Conservation (phyloP, 2,797 vertebrate species). For the Platalea minor region DNA sequence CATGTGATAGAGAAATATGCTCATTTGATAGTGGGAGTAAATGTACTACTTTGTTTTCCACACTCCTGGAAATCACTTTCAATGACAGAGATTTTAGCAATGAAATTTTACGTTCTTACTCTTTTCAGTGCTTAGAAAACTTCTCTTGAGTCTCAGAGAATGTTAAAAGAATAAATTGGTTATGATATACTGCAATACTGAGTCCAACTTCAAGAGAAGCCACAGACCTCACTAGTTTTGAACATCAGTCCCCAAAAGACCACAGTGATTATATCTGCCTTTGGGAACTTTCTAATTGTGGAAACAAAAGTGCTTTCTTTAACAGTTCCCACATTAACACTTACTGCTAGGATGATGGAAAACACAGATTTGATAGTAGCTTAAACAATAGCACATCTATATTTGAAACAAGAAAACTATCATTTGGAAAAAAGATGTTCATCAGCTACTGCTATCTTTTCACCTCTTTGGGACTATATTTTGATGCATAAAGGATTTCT, state of each 20-base stretch:
- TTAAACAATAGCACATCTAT: neutral
- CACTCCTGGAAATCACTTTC: neutral
- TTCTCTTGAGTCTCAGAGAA: neutral
- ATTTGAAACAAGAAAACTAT: conserved; percentile 37
- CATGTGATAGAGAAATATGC: neutral
- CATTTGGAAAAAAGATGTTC: conserved; percentile 1
- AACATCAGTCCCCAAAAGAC: neutral
- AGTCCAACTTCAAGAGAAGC: neutral
- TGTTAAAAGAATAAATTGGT: neutral
- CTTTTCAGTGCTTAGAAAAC: neutral
- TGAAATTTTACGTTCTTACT: neutral
- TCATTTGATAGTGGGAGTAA: neutral
- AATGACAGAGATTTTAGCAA: neutral
- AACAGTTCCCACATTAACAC: neutral
- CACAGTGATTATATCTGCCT: neutral
- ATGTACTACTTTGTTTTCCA: neutral
- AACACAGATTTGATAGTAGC: conserved; percentile 7
- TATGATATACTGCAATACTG: neutral
- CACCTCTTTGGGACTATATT: neutral
- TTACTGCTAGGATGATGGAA: neutral
- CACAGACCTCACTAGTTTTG: neutral
- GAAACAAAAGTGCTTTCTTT: neutral
- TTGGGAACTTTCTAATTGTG: neutral
- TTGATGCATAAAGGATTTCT: conserved; percentile 19
- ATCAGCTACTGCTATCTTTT: neutral